Base-by-base conservation (phyloP, 23 tunicate species). In the Halocynthia roretzi region DNA sequence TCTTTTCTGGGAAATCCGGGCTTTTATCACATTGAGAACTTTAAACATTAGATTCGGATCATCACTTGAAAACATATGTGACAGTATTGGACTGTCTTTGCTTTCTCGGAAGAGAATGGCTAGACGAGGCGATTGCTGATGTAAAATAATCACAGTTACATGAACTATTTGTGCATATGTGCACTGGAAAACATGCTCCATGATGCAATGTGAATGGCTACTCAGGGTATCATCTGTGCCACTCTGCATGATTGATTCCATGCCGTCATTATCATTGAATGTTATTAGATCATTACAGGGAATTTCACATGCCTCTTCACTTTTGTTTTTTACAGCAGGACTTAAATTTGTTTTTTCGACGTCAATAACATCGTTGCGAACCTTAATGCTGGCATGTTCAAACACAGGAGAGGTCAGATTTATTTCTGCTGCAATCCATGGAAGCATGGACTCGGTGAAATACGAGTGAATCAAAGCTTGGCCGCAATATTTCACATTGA, bases 361-460 rank as follows among this genome's bases (percentile, higher is more conserved):
- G 44, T 31, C 44, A 31, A 31, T 31, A 31, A 31, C 44, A 31
- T 31, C 44, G 44, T 74, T 74, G 1, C 52, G 78, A 8, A 53
- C 50, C 31, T 64, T 12, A 54, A 62, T 74, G 78, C 62, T 11
- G 64, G 44, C 44, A 31, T 31, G 44, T 31, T 31, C 44, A 31
- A 1, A 31, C 44, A 31, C 44, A 31, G 44, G 2, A 0, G 44
- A 31, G 44, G 44, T 31, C 44, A 74, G 64, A 2, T 82, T 80
- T 49, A 87, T 68, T 50, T 68, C 77, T 7, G 81, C 83, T 12
- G 66, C 57, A 48, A 87, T 31, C 93, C 93, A 87, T 48, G 51
- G 81, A 49, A 68, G 57, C 93, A 87, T 82, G 7, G 83, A 77
- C 40, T 70, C 72, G 18, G 80, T 50, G 72, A 74, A 74, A 56